phyloP scores from a whole-genome alignment of 2,888 invertebrate genomes.

The Gandaritis pyraliata region DNA sequence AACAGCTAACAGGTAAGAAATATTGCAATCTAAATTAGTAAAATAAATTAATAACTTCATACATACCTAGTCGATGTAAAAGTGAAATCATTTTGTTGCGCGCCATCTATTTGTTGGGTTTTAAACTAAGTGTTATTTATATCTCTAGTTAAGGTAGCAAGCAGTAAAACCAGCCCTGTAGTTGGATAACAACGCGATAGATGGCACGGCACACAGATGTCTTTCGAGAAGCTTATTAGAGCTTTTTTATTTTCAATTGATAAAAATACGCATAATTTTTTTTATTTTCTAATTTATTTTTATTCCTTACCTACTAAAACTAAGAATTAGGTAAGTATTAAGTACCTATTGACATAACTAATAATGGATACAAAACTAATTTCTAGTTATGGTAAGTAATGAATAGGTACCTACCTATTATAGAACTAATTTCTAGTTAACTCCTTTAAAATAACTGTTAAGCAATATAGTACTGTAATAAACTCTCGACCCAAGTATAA shows the following conservation, averaged over 20 bases:
- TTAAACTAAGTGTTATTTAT: constrained; percentile 23
- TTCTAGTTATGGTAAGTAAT: not conserved
- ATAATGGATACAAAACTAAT: too few species aligned
- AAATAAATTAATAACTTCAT: too few species aligned
- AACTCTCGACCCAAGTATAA: constrained; percentile 26
- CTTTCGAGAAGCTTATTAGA: not conserved
- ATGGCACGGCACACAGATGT: constrained; percentile 20
- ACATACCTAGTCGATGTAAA: too few species aligned
- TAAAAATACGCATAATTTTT: too few species aligned
- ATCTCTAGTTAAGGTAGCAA: constrained; percentile 40
- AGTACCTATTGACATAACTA: too few species aligned
- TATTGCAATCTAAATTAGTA: not conserved
- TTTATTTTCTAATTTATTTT: too few species aligned
- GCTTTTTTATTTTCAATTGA: too few species aligned
- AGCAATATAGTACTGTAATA: constrained; percentile 20
- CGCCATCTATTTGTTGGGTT: constrained; percentile 20
- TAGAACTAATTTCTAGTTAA: not conserved
- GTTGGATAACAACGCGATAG: constrained; percentile 19
- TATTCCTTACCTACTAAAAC: too few species aligned
- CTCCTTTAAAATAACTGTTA: constrained; percentile 18
- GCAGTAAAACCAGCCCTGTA: constrained; percentile 2
- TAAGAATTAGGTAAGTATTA: too few species aligned
- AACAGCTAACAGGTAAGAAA: constrained; percentile 75
- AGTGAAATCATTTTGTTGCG: not conserved
- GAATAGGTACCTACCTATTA: not conserved